Conservation (phyloP, 2,797 vertebrate species). For the Darevskia mixta region DNA sequence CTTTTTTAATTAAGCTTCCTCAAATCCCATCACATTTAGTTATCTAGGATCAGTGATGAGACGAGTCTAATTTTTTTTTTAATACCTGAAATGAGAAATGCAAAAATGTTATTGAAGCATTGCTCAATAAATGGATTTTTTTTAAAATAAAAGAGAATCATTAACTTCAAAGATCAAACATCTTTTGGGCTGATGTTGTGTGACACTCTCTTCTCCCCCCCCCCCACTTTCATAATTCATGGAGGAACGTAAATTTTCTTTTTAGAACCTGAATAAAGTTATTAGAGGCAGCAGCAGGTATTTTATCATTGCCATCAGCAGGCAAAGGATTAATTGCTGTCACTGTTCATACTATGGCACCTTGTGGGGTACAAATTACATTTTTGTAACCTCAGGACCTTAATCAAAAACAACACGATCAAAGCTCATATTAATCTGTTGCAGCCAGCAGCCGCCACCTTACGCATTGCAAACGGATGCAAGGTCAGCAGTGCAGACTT, state of each 20-base stretch:
- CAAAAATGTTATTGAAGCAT: slow-evolving; percentile 29
- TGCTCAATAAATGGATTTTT: slow-evolving; percentile 4
- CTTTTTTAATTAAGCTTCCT: slow-evolving; percentile 10
- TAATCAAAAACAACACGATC: slow-evolving; percentile 85
- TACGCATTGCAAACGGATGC: slow-evolving; percentile 70
- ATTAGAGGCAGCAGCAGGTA: slow-evolving; percentile 77
- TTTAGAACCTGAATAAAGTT: slow-evolving; percentile 83
- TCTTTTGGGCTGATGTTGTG: slow-evolving; percentile 39
- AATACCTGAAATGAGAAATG: background rate
- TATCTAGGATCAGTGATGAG: slow-evolving; percentile 9
- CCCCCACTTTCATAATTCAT: slow-evolving; percentile 64
- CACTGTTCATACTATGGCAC: slow-evolving; percentile 76
- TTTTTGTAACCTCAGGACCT: slow-evolving; percentile 88
- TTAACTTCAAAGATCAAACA: slow-evolving; percentile 53
- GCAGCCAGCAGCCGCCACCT: slow-evolving; percentile 60
- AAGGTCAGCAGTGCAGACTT: slow-evolving; percentile 71
- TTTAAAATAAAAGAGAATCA: slow-evolving; percentile 11
- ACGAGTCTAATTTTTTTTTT: background rate
- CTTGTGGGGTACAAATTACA: slow-evolving; percentile 86
- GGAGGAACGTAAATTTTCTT: slow-evolving; percentile 77
- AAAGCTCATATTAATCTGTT: slow-evolving; percentile 77
- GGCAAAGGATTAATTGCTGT: slow-evolving; percentile 87
- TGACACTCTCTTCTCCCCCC: slow-evolving; percentile 57
- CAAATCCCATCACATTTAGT: background rate
- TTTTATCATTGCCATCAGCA: slow-evolving; percentile 88